Evolutionary conservation across 2,797 vertebrate species (phyloP), one percentile per base, ranked within the genome.

Genomic region (Neosilurus hyrtlii): DNA sequence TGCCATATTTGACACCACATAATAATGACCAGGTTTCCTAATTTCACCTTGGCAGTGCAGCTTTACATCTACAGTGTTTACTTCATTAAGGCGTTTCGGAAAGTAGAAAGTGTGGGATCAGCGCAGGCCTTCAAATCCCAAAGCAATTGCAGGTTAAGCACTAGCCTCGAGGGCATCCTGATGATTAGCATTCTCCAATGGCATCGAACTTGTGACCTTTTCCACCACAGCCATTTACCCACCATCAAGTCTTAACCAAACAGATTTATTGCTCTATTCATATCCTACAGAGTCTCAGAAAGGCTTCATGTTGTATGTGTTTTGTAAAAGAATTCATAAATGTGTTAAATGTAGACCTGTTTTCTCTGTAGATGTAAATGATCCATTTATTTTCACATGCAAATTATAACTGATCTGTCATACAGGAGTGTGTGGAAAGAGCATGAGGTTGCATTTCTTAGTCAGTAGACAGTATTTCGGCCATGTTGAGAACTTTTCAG

Each of bases 151-250:
- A 12, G 75, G 75, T 77, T 51, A 49, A 78, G 75, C 57, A 5
- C 35, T 49, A 57, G 80, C 67, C 80, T 73, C 11, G 20, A 65
- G 24, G 80, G 70, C 59, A 37, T 78, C 75, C 57, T 51, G 24
- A 14, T 30, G 68, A 70, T 72, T 59, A 73, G 80, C 57, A 26
- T 62, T 81, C 57, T 6, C 43, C 68, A 20, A 26, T 63, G 57
- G 51, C 24, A 62, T 63, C 43, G n/a, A 63, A 73, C 70, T 52
- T 43, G 16, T 65, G 59, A 65, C 37, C 70, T 82, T 62, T 65
- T 54, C 35, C n/a, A 57, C 22, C 56, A 20, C 35, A 71, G 79
- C 79, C 52, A 78, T 63, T 78, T 78, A 61, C 66, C 22, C 66
- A 49, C 52, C 79, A 37, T 24, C 7, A 57, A 22, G 72, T 37